These are phyloP conservation scores for Ostrea denselamellosa DNA, from an alignment of 1,140 invertebrate genomes.

Conservation along the genomic window DNA sequence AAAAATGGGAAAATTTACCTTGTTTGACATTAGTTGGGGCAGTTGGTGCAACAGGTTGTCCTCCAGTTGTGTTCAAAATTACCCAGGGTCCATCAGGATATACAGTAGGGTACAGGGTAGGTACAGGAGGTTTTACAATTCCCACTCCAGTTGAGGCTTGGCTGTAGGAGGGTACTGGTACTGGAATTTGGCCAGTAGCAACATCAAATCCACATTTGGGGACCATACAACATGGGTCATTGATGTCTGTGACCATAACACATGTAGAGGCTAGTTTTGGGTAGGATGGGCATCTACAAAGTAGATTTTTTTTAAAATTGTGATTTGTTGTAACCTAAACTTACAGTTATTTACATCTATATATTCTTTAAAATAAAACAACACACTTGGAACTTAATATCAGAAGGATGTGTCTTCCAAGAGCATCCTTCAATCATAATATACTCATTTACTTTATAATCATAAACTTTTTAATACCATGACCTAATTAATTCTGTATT, in stretches of 20 bases:
- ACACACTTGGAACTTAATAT: background rate
- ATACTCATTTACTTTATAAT: background rate
- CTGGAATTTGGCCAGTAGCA: conserved; percentile 50
- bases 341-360: background rate
- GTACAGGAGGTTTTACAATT: conserved; percentile 49
- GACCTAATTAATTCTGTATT: background rate
- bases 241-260: conserved; percentile 56
- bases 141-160: conserved; percentile 29
- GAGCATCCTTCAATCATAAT: background rate
- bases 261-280: conserved; percentile 52
- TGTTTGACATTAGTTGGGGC: conserved; percentile 48
- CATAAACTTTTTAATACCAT: background rate
- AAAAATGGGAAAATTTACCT: background rate
- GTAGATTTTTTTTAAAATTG: background rate
- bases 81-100: conserved; percentile 14
- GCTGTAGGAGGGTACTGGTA: conserved; percentile 50
- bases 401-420: background rate
- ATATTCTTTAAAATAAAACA: background rate
- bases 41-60: conserved; percentile 55
- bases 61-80: conserved; percentile 56
- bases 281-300: conserved; percentile 62
- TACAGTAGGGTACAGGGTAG: background rate
- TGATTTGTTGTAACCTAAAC: background rate
- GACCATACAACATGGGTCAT: conserved; percentile 60
- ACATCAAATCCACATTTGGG: conserved; percentile 56